Evolutionary conservation across 1,140 invertebrate species (phyloP), one percentile per base, ranked within the genome.

Genomic region (Rhopalosiphum maidis): DNA sequence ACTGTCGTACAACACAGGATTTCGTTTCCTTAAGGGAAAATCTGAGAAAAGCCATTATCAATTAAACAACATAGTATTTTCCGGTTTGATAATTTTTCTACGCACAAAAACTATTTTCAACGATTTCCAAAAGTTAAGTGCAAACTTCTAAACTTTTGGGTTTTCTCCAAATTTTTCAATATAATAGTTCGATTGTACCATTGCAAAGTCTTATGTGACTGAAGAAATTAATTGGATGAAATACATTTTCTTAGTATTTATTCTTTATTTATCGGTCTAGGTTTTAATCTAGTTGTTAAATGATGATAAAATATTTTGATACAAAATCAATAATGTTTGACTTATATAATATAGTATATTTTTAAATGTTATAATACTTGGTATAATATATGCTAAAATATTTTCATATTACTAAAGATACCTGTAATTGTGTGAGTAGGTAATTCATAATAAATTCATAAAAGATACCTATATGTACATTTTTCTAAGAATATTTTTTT

Each of bases 121-220:
- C 89, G 54, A n/a, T 37, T n/a, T 90, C 41, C 89, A 68, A 90
- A 90, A 90, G 37, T 90, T 68, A 43, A 90, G 25, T 43, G 37
- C 25, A 60, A 90, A 90, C 54, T 68, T 68, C 25, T 41, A 25
- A 43, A 68, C 89, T 41, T 68, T 90, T 68, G 89, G 89, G 21
- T 43, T 55, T 90, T 23, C 37, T 68, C 11, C 15, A 43, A 90
- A 68, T 68, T 68, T 30, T 68, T 90, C 37, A 25, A 41, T 43
- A 7, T n/a, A 90, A 55, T 55, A 41, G 88, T 55, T 41, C 9
- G 35, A 25, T 54, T 68, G 54, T 68, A 90, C 30, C 35, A 43
- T 22, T 25, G 37, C 21, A 5, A 5, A 60, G 88, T 41, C 23
- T 51, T 55, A 60, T 30, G 89, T 43, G 5, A 15, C 25, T 8